These are phyloP conservation scores for Raja brachyura DNA, from an alignment of 2,113 vertebrate genomes.

Conservation along the genomic window DNA sequence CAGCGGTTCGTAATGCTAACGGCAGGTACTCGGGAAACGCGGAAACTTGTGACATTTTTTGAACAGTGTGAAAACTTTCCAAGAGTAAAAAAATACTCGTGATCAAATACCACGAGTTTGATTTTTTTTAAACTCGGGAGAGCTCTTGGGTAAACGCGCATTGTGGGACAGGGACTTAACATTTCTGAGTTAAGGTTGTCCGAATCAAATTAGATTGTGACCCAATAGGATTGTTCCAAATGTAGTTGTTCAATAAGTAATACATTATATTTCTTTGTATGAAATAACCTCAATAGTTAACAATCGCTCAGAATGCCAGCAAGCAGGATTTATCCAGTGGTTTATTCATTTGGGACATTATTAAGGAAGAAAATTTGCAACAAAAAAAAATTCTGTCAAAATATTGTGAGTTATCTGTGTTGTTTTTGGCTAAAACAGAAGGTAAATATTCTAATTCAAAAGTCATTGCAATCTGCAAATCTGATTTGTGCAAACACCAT, in stretches of 20 bases:
- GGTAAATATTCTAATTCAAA: not conserved
- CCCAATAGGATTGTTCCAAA: not conserved
- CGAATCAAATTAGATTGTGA: not conserved
- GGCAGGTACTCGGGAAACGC: too few species aligned
- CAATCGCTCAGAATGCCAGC: not conserved
- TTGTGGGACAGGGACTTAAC: too few species aligned
- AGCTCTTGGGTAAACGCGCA: too few species aligned
- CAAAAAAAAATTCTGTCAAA: not conserved
- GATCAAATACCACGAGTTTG: too few species aligned
- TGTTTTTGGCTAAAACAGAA: not conserved
- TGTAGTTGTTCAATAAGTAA: not conserved
- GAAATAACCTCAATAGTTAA: not conserved
- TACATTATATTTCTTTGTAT: not conserved
- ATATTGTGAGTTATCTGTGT: not conserved
- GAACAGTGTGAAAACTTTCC: too few species aligned
- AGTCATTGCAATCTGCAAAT: not conserved
- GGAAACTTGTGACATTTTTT: too few species aligned
- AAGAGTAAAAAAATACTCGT: too few species aligned
- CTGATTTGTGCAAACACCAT: not conserved
- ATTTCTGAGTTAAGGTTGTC: not conserved
- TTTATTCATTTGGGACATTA: not conserved
- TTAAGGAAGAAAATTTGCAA: not conserved
- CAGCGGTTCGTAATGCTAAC: too few species aligned
- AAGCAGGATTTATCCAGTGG: not conserved
- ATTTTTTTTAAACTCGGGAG: too few species aligned